Conservation (phyloP, 2,113 vertebrate species). For the Etia nguti region DNA sequence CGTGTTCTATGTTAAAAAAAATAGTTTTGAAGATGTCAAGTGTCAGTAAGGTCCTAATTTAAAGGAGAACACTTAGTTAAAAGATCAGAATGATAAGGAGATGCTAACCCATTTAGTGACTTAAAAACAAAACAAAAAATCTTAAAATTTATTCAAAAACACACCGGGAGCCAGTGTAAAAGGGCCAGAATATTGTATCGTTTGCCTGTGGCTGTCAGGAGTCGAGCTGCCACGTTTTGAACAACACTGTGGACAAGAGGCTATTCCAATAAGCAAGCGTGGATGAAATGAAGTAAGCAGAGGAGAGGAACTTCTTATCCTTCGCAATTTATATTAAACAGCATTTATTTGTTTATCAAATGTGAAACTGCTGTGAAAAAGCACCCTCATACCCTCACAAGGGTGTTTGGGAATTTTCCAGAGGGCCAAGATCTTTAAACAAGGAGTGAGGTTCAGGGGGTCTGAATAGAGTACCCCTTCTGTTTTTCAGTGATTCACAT, state of each 20-base stretch:
- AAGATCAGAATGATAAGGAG: neutral
- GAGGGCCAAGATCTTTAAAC: neutral
- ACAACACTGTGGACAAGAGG: neutral
- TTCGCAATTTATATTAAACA: neutral
- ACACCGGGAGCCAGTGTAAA: neutral
- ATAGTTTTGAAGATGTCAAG: neutral
- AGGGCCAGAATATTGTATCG: neutral
- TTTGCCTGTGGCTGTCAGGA: neutral
- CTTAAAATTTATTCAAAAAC: neutral
- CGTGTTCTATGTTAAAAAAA: neutral
- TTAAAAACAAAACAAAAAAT: neutral
- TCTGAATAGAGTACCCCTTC: neutral
- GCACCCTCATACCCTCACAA: neutral
- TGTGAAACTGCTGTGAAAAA: neutral
- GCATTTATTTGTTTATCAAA: neutral
- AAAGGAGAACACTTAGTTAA: neutral
- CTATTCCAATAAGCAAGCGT: rapidly evolving
- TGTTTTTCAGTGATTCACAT: neutral
- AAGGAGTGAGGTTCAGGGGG: neutral
- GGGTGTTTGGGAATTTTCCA: neutral
- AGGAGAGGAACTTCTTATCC: neutral
- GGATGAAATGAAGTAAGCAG: neutral
- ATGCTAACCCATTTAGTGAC: neutral
- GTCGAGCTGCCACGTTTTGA: neutral
- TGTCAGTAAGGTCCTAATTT: neutral